Evolutionary conservation across 1,140 invertebrate genomes (phyloP), one percentile per base, ranked within the genome.

Genomic region (Drosophila tristis): DNA sequence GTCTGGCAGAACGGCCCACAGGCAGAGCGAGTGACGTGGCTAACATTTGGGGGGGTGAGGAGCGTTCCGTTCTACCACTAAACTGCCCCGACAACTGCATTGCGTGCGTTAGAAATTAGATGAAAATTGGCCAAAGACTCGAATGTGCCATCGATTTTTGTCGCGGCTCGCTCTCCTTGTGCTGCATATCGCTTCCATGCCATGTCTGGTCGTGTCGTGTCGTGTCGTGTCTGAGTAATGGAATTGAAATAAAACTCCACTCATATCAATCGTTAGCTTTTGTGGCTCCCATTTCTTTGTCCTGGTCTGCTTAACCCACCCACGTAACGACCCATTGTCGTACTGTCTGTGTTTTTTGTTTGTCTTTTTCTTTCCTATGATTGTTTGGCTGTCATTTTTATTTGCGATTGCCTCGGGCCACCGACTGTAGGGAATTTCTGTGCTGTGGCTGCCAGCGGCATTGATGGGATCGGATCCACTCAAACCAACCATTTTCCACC

Each of bases 51-150:
- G 54, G 7, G 31, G 8, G 29, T 16, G 1, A 16, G 16, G 16
- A 16, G 16, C 16, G 25, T 42, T 15, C 26, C 20, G 20, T 31
- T 29, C 60, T 61, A 45, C 64, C 29, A 53, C 26, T 31, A 31
- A 63, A 64, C 59, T 54, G 13, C 20, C 60, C 23, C 13, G 39
- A 29, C 44, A 68, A 68, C 35, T 74, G 71, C 58, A 74, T 74
- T 56, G 68, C 71, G 71, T 74, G 71, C 51, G 45, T 31, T 74
- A 35, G 59, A 53, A 72, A 73, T 74, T 73, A 74, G 68, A 63
- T 64, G 39, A 29, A 54, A 70, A 57, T 70, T 70, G 29, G 63
- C 29, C 68, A 44, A 73, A 48, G 43, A 25, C 16, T 7, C 20
- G 51, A 62, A 3, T 35, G 42, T 23, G 9, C 31, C 47, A 74